Evolutionary conservation across 30 jellyfish, hydroid and myxozoan species (phyloP).

Genomic region (Sanderia malayensis): DNA sequence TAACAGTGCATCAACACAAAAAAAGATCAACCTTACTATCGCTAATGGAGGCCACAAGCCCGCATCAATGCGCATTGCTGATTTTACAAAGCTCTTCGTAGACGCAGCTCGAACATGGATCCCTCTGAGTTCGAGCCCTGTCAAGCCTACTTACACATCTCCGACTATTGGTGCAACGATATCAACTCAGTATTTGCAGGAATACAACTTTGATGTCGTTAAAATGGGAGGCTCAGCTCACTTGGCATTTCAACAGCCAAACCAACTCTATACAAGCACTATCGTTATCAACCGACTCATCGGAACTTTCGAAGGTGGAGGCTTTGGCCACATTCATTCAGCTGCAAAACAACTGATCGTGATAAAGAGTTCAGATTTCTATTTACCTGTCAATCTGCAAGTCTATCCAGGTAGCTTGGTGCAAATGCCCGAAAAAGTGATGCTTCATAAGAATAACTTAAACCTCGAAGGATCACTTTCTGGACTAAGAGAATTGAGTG

Average conservation of each 20-base stretch:
- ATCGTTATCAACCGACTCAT: constrained; percentile 10
- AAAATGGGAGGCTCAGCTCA: constrained; percentile 55
- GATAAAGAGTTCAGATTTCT: constrained; percentile 29
- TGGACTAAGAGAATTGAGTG: constrained; percentile 43
- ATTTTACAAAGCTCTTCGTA: constrained; percentile 17
- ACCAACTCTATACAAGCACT: constrained; percentile 17
- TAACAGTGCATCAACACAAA: neutral
- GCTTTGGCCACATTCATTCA: constrained; percentile 54
- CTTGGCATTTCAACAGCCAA: constrained; percentile 40
- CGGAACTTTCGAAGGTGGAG: constrained; percentile 26
- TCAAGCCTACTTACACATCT: constrained; percentile 20
- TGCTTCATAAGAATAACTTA: constrained; percentile 41
- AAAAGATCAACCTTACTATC: constrained; percentile 31
- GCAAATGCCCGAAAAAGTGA: constrained; percentile 54
- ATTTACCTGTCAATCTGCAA: constrained; percentile 57
- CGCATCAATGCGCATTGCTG: constrained; percentile 28
- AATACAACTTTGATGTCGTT: constrained; percentile 21
- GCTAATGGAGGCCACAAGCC: constrained; percentile 49
- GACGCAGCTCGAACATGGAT: constrained; percentile 68
- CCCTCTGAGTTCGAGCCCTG: constrained; percentile 10
- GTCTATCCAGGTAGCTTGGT: constrained; percentile 36
- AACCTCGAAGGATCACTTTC: constrained; percentile 44
- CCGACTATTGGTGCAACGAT: constrained; percentile 19
- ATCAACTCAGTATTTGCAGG: constrained; percentile 15
- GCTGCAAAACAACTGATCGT: constrained; percentile 34